phyloP scores from a whole-genome alignment of 2,888 invertebrate species.

The Cephalotes varians region DNA sequence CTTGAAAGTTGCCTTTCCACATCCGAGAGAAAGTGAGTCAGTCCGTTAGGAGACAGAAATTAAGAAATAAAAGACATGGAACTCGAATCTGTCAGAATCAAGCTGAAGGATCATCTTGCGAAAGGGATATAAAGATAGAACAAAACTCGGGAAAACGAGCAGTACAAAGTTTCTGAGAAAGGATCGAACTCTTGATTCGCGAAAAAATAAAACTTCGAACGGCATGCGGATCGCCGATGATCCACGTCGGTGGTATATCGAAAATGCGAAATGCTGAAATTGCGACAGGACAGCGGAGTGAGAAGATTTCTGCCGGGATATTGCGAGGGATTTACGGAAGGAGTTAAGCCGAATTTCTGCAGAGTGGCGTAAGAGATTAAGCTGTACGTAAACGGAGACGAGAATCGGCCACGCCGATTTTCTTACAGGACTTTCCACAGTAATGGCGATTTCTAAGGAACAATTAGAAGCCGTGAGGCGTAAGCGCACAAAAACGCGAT shows the following conservation, averaged over 20 bases:
- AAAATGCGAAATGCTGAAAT: conserved; percentile 22
- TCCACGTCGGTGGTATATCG: neutral
- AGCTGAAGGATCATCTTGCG: neutral
- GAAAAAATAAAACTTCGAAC: conserved; percentile 9
- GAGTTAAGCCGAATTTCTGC: conserved; percentile 11
- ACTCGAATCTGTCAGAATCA: conserved; percentile 18
- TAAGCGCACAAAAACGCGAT: conserved; percentile 23
- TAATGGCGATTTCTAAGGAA: neutral
- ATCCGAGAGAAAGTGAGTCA: neutral
- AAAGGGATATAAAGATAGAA: neutral
- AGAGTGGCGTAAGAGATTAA: conserved; percentile 20
- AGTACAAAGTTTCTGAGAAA: conserved; percentile 23
- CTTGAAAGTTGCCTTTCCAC: neutral
- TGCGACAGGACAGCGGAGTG: neutral
- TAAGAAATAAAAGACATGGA: conserved; percentile 2
- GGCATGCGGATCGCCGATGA: neutral
- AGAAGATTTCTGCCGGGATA: neutral
- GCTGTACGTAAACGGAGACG: neutral
- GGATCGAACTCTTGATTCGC: conserved; percentile 7
- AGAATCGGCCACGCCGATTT: neutral
- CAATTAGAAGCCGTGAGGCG: conserved; percentile 35
- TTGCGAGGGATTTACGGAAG: neutral
- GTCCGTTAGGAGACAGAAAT: neutral
- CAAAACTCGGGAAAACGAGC: neutral
- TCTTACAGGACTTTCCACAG: neutral